These are phyloP conservation scores for Diarsia mendica DNA, from an alignment of 2,888 invertebrate genomes.

Conservation along the genomic window DNA sequence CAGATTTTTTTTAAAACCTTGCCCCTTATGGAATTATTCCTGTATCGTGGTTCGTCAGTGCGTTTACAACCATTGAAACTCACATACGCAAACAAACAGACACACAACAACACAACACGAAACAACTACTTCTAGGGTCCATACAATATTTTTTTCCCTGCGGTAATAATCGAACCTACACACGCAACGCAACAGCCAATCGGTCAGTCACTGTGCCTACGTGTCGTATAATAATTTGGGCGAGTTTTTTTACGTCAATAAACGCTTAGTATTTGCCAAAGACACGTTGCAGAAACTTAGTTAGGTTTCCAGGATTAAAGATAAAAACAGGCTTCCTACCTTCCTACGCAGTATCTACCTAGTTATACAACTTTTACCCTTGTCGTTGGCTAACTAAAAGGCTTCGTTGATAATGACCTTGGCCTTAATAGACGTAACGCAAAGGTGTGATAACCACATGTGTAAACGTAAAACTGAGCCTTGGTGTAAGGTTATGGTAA, in stretches of 20 bases:
- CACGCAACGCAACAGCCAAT: not conserved
- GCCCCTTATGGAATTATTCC: not conserved
- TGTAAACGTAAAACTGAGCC: not conserved
- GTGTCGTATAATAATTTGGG: not conserved
- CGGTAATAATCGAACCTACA: not conserved
- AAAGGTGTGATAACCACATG: not conserved
- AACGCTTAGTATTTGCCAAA: not conserved
- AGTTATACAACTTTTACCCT: constrained; percentile 21
- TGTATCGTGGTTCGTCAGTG: not conserved
- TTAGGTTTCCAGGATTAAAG: constrained; percentile 26
- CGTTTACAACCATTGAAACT: not conserved
- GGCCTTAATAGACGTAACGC: constrained; percentile 7
- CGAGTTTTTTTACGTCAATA: too few relatives aligned
- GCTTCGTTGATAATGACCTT: constrained; percentile 44
- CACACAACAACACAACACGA: too few relatives aligned
- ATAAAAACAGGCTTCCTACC: constrained; percentile 19
- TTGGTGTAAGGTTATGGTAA: constrained; percentile 1
- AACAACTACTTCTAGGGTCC: not conserved
- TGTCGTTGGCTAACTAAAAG: constrained; percentile 26
- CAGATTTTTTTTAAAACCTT: not conserved
- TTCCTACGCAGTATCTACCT: constrained; percentile 4
- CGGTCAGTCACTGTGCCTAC: not conserved
- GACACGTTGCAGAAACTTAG: not conserved
- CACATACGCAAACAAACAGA: not conserved
- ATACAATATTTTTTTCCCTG: not conserved